Evolutionary conservation across 2,888 invertebrate species (phyloP), one percentile per base, ranked within the genome.

Genomic region (Ormyrus pomaceus): DNA sequence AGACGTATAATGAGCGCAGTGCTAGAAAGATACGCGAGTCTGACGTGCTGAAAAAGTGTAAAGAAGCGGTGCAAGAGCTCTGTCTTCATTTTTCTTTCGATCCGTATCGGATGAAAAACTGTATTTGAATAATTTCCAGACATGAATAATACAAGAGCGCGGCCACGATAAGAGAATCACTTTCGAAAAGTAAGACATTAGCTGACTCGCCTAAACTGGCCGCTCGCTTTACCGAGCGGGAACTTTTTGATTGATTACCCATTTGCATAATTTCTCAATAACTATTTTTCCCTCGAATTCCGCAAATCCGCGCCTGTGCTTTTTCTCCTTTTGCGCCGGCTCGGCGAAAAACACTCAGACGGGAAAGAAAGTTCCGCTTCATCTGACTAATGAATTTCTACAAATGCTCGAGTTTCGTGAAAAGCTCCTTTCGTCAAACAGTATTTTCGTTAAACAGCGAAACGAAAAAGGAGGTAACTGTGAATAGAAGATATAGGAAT

Each of bases 141-240:
- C 75, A 77, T 81, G 77, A 81, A 81, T 77, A 81, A 81, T 77
- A 77, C 76, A 81, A 74, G 50, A 77, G 69, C 53, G 64, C 11
- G 19, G 5, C 11, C 46, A 45, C 62, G 73, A 80, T 77, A 73
- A 70, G 77, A 74, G 70, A 77, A 81, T 81, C 64, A 77, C 70
- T 81, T 81, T 74, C 50, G 55, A 58, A 61, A 72, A 77, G 77
- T 74, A 77, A 81, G 77, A 73, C 69, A 74, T 74, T 77, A 77
- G 68, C 72, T 61, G 48, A 13, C 11, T 51, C 64, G 55, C 64
- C 56, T 58, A 80, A 71, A 71, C 61, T 80, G 65, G 71, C 58
- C 75, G 58, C 55, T 70, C 71, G 70, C 70, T 55, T 80, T 80
- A 71, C 71, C 10, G 10, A 5, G 56, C n/a, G 50, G 34, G 45